Evolutionary conservation across 2,888 invertebrate species (phyloP).

Genomic region (Trachelus iudaicus): DNA sequence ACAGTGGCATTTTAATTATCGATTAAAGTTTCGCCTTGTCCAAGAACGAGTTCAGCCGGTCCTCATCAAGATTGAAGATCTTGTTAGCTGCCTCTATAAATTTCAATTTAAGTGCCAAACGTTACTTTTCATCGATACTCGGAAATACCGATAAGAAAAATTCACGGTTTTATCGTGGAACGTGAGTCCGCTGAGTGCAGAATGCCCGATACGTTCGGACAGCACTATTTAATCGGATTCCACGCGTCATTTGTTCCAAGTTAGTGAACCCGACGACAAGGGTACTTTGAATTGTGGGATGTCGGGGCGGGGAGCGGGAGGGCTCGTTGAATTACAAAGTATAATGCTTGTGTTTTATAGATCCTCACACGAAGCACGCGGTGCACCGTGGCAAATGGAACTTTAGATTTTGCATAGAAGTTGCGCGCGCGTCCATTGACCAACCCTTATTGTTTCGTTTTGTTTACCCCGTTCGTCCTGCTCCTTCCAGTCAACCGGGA

Average conservation of each 20-base stretch:
- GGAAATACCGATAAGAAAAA: neutral
- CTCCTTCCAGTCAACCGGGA: constrained; percentile 9
- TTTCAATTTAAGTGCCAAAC: neutral
- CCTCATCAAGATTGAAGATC: neutral
- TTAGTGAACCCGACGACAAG: constrained; percentile 13
- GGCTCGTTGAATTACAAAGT: constrained; percentile 48
- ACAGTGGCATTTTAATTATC: constrained; percentile 46
- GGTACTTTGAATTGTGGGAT: constrained; percentile 6
- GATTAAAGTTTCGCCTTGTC: constrained; percentile 11
- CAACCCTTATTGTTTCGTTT: constrained; percentile 12
- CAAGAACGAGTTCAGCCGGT: neutral
- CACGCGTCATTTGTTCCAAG: constrained; percentile 39
- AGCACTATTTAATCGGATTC: constrained; percentile 26
- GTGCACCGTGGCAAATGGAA: constrained; percentile 11
- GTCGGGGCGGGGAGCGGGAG: constrained; percentile 1
- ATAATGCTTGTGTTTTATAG: constrained; percentile 53
- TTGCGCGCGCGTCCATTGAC: constrained; percentile 16
- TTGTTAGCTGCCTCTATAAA: neutral
- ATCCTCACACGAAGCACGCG: constrained; percentile 24
- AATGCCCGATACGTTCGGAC: neutral
- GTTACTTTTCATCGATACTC: neutral
- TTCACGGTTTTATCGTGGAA: neutral
- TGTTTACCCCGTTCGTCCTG: constrained; percentile 5
- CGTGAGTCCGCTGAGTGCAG: neutral
- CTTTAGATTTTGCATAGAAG: constrained; percentile 22